These are phyloP conservation scores for Synergus umbraculus DNA, from an alignment of 2,888 invertebrate species.

Conservation along the genomic window DNA sequence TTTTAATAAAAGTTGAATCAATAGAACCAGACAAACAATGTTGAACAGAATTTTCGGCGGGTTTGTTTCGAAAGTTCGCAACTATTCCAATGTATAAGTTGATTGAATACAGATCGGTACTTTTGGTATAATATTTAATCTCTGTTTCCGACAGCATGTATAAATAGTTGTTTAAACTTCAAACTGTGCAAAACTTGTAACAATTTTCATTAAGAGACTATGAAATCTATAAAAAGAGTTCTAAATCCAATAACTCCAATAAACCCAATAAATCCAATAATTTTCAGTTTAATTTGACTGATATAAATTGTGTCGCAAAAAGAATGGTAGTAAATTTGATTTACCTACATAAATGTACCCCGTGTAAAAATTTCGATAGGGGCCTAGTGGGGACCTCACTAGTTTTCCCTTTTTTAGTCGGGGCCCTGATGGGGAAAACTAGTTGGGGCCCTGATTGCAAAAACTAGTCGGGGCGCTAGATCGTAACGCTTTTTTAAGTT, in stretches of 20 bases:
- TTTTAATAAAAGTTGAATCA: neutral
- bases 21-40: neutral
- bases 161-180: neutral
- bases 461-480: too few species aligned
- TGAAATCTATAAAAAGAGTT: neutral
- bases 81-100: slow-evolving; percentile 7
- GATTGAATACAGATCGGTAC: neutral
- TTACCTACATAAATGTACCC: neutral
- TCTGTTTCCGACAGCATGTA: neutral
- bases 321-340: too few species aligned
- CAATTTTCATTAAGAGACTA: neutral
- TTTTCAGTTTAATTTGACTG: too few species aligned
- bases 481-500: too few species aligned
- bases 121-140: neutral
- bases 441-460: too few species aligned
- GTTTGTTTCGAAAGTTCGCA: slow-evolving; percentile 14
- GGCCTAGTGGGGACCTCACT: too few species aligned
- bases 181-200: neutral
- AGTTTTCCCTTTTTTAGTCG: too few species aligned
- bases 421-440: too few species aligned
- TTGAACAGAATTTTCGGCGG: neutral
- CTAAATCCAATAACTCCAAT: neutral
- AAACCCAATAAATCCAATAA: too few species aligned
- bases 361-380: too few species aligned
- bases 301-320: neutral